Evolutionary conservation across 1,140 invertebrate species (phyloP), one percentile per base, ranked within the genome.

Genomic region (Penaeus vannamei): DNA sequence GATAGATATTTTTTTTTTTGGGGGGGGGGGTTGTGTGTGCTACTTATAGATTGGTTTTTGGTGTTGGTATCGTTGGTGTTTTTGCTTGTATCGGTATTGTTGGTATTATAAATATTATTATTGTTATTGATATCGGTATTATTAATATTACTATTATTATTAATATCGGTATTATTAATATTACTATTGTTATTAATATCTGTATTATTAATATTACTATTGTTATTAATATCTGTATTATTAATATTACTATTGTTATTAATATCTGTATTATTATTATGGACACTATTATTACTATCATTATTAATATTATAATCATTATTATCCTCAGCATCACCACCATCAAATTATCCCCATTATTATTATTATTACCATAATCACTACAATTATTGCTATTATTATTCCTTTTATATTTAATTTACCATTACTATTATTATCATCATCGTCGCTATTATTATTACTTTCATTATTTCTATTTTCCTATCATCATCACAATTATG

Each of bases 101-200:
- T 69, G 5, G 23, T 69, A 69, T 69, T 69, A 7, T 69, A 69
- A n/a, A n/a, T 19, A n/a, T 7, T 19, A n/a, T 69, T 19, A n/a
- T 19, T n/a, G n/a, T n/a, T n/a, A n/a, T n/a, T n/a, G n/a, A n/a
- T n/a, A n/a, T n/a, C n/a, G n/a, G n/a, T n/a, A 4, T 69, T 69
- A 7, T 69, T 69, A 69, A 7, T 69, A 69, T 69, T 69, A 69
- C 29, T 72, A 72, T 72, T 72, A 72, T 72, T 72, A 72, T 72
- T 72, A 20, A n/a, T 26, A 72, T 72, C 0, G n/a, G 23, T 72
- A 72, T 72, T 17, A 72, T 72, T 72, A 72, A n/a, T 23, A 72
- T 72, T 72, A 72, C n/a, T 72, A 23, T 72, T 72, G n/a, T 72
- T 26, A 72, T 72, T 72, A 29, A n/a, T 72, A 72, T 72, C 19